Conservation (phyloP, 1,140 invertebrate species). For the Conus ventricosus region DNA sequence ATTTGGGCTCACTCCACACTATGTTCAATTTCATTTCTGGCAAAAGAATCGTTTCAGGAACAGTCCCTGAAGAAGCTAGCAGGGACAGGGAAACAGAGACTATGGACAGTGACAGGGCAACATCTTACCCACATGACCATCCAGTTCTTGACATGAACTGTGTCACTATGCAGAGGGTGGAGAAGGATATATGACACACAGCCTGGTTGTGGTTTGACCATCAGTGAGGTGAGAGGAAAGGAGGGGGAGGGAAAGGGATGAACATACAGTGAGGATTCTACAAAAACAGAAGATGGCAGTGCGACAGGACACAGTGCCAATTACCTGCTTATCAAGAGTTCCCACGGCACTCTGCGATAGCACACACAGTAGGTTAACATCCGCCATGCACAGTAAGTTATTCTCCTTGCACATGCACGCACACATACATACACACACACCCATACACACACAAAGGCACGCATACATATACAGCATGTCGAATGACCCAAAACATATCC, state of each 20-base stretch:
- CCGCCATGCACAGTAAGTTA: too few species aligned
- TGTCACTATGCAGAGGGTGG: background rate
- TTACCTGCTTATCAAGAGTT: constrained; percentile 46
- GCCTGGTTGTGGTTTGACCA: constrained; percentile 1
- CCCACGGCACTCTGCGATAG: constrained; percentile 41
- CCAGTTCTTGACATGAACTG: background rate
- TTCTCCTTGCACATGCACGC: background rate
- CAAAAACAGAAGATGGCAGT: background rate
- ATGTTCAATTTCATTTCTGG: too few species aligned
- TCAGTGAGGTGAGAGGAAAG: background rate
- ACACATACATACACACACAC: background rate
- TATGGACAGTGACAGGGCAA: too few species aligned
- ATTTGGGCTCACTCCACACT: too few species aligned
- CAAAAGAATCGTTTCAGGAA: too few species aligned
- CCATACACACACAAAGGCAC: background rate
- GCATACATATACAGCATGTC: background rate
- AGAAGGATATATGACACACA: background rate
- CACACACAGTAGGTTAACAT: constrained; percentile 27
- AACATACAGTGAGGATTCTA: background rate
- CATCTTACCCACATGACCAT: too few species aligned
- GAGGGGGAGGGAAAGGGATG: background rate
- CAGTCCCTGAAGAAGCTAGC: too few species aligned
- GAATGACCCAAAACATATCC: too few species aligned
- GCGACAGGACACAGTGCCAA: background rate
- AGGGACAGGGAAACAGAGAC: too few species aligned